Percentiles rank a stretch among this genome's conserved stretches.
These are phyloP conservation scores for Bujurquina vittata DNA, from an alignment of 2,113 vertebrate genomes.

Conservation along the genomic window DNA sequence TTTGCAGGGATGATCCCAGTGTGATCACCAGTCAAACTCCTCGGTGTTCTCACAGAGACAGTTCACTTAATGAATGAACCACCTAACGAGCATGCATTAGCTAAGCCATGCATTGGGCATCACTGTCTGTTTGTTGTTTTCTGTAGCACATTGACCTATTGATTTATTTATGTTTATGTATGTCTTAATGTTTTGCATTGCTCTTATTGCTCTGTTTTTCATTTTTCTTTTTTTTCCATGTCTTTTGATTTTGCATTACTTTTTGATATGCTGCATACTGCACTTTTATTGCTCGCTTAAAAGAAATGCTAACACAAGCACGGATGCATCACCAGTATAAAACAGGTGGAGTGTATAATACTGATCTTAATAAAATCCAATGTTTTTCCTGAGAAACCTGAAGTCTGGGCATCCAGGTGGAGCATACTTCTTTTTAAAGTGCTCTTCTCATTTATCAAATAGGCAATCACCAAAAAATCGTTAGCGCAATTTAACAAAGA, in stretches of 20 bases:
- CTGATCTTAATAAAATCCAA: neutral
- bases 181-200: no score
- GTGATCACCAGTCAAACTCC: no score
- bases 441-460: neutral
- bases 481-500: neutral
- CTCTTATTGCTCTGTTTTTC: no score
- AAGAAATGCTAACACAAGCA: neutral
- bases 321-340: neutral
- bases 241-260: neutral
- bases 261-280: neutral
- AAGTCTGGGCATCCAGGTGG: neutral
- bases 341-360: neutral
- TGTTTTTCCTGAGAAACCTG: neutral
- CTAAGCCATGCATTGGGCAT: no score
- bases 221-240: no score
- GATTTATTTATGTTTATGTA: no score
- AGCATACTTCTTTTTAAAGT: neutral
- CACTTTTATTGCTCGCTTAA: neutral
- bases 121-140: no score
- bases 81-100: no score
- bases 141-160: no score
- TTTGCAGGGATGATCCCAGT: no score
- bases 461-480: neutral
- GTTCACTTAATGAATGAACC: no score
- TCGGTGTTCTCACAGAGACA: no score